Conservation (phyloP, 2,113 vertebrate genomes). For the Choloepus hoffmanni region DNA sequence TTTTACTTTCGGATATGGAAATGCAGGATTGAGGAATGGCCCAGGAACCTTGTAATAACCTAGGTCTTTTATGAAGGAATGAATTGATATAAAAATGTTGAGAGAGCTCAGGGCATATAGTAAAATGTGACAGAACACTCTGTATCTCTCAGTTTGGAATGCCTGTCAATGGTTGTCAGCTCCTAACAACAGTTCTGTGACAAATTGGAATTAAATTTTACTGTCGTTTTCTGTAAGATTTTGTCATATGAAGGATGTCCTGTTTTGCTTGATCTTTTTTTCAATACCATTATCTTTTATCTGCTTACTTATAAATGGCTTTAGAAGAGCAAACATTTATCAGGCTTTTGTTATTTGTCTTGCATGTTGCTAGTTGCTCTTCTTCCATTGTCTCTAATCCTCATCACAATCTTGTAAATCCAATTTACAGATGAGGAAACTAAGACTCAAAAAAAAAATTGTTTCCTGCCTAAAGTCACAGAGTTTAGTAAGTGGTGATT, state of each 20-base stretch:
- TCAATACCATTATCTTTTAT: not conserved
- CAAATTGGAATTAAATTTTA: constrained; percentile 49
- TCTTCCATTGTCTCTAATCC: not conserved
- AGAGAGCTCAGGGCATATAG: constrained; percentile 43
- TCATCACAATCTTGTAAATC: constrained; percentile 7
- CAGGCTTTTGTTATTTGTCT: not conserved
- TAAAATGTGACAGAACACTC: constrained; percentile 66
- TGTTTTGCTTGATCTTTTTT: constrained; percentile 7
- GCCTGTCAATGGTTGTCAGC: constrained; percentile 12
- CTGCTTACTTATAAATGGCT: not conserved
- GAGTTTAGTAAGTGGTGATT: not conserved
- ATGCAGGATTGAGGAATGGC: not conserved
- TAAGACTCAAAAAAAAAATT: not conserved
- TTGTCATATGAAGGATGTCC: constrained; percentile 15
- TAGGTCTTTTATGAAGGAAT: constrained; percentile 60
- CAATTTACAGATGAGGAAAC: constrained; percentile 18
- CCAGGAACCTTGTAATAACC: not conserved
- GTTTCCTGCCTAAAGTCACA: not conserved
- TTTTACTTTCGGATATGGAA: constrained; percentile 61
- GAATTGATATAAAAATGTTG: constrained; percentile 62
- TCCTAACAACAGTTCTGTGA: constrained; percentile 11
- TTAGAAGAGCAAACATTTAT: not conserved
- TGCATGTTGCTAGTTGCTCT: not conserved
- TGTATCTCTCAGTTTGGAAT: constrained; percentile 61
- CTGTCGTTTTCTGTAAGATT: not conserved